Base-by-base conservation (phyloP, 2,113 vertebrate genomes). In the Paratilapia polleni region DNA sequence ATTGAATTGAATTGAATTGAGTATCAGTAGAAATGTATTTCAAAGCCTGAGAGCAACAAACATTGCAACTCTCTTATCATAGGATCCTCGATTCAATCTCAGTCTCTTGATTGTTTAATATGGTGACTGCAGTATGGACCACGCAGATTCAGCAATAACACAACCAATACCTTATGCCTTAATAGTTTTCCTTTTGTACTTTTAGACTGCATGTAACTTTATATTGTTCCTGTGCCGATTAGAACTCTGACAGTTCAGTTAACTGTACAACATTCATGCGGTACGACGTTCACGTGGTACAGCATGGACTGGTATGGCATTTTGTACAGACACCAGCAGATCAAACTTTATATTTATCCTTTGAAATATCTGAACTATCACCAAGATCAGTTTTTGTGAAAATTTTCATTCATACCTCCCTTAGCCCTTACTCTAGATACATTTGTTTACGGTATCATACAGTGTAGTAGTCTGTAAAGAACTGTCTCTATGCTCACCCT, bases 171-270 rank as follows among this genome's bases (percentile, higher is more conserved):
- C 43, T 47, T 47, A 70, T 70, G 49, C 19, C 17, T 24, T 49
- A 31, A 70, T 52, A 20, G 28, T 28, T 0, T 49, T 52, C 13
- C 43, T 13, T 47, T 47, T 47, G 14, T 47, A 47, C 13, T 15
- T 47, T 47, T 15, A 47, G 13, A 47, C 43, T 5, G 13, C 43
- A 47, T 15, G 43, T 13, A 43, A 4, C 12, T 70, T 70, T 17
- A 7, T 70, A 49, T 49, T 49, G 24, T 28, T 49, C 26, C 64
- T 49, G 15, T 28, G 15, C 64, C 49, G 64, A 20, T 70, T 22
- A 2, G 64, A 6, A 49, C 24, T 24, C 66, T 70, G 49, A 20
- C 1, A 0, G 2, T 49, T 6, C 28, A 19, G 15, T 5, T 0
- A 28, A 52, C 19, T 7, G 24, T 49, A 31, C 49, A 52, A 28